Conservation (phyloP, 2,113 vertebrate species). For the western clawed frog (Xenopus tropicalis) region DNA sequence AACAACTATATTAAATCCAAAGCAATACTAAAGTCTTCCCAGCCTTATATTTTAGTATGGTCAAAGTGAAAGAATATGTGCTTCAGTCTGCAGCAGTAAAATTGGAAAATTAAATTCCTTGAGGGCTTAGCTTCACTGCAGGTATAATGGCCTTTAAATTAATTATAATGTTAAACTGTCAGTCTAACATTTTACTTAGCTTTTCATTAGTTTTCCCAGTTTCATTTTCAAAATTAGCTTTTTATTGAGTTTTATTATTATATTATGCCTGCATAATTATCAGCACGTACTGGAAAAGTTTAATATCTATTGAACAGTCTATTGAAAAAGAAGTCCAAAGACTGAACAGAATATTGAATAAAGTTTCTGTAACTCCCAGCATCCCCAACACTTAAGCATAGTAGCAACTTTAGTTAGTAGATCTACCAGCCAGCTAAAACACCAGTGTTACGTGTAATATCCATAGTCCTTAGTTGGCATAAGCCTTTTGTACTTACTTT, state of each 20-base stretch:
- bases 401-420: too few relatives aligned
- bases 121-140: slow-evolving; percentile 45
- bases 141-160: slow-evolving; percentile 53
- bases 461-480: too few relatives aligned
- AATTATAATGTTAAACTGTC: slow-evolving; percentile 55
- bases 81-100: slow-evolving; percentile 47
- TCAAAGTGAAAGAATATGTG: slow-evolving; percentile 39
- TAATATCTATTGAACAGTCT: neutral
- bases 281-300: neutral
- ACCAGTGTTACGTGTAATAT: too few relatives aligned
- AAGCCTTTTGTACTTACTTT: too few relatives aligned
- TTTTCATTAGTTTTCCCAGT: slow-evolving; percentile 51
- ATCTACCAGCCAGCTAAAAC: too few relatives aligned
- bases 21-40: slow-evolving; percentile 34
- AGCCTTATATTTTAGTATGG: slow-evolving; percentile 44
- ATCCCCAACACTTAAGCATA: too few relatives aligned
- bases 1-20: slow-evolving; percentile 40
- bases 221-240: slow-evolving; percentile 52
- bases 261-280: neutral
- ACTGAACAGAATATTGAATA: neutral
- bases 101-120: slow-evolving; percentile 56
- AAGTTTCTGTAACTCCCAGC: too few relatives aligned
- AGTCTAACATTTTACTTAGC: slow-evolving; percentile 43
- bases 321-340: neutral
- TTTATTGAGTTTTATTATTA: slow-evolving; percentile 46